Conservation (phyloP, 1,140 invertebrate species). For the Caenorhabditis latens region DNA sequence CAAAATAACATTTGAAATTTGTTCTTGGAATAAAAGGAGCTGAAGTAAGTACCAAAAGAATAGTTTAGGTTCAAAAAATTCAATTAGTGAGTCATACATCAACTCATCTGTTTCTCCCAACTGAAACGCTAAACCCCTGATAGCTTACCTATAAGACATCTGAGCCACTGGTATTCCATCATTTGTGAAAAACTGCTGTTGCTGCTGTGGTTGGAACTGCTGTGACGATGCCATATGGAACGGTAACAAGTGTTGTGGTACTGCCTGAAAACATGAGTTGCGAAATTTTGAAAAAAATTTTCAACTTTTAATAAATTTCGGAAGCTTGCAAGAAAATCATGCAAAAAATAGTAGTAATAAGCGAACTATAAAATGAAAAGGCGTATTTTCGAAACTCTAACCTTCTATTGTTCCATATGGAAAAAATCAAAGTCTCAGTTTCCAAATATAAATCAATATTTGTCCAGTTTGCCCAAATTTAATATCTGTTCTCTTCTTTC, state of each 20-base stretch:
- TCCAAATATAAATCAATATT: background rate
- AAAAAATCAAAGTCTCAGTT: too few relatives aligned
- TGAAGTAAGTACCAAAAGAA: too few relatives aligned
- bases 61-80: too few relatives aligned
- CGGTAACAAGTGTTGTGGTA: constrained; percentile 44
- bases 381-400: too few relatives aligned
- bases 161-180: constrained; percentile 14
- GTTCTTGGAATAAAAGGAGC: too few relatives aligned
- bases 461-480: background rate
- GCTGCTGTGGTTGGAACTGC: constrained; percentile 17
- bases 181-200: constrained; percentile 16
- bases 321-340: background rate
- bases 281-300: background rate
- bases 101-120: too few relatives aligned
- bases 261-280: background rate
- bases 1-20: too few relatives aligned
- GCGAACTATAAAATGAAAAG: too few relatives aligned
- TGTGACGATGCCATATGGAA: constrained; percentile 41
- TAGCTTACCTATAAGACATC: constrained; percentile 11
- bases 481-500: background rate
- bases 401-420: too few relatives aligned
- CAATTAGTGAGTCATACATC: too few relatives aligned
- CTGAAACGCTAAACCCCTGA: background rate
- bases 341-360: background rate
- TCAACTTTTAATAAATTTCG: too few relatives aligned